Base-by-base conservation (phyloP, 2,797 vertebrate species). In the Chrysocyon brachyurus region DNA sequence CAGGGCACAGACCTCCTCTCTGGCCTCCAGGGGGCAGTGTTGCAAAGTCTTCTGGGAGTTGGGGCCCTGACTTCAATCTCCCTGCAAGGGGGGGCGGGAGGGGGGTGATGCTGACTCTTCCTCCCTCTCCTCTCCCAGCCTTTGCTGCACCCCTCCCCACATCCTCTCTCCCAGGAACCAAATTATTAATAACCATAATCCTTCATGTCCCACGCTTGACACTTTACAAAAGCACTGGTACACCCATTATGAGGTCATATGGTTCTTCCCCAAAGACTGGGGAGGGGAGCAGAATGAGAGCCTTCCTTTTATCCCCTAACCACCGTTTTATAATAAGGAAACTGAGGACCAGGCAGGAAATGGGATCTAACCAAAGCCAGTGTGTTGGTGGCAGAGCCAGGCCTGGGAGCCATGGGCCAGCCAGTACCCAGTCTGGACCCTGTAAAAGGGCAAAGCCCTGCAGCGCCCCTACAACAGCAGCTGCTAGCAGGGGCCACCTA, bases 21-120 rank as follows among this genome's bases (percentile, higher is more conserved):
- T 40, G 59, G 78, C 46, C 97, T 49, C 95, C 96, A 97, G 96
- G 82, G 96, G 96, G 90, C 96, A 96, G 94, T 96, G 82, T 95
- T 92, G 88, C 87, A 86, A 97, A 98, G 87, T n/a, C 72, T 93
- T 95, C 19, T 1, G 36, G 24, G 57, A 28, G 16, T 6, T 72
- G 78, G 40, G 57, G n/a, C 22, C 33, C 72, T 72, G 12, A 9
- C 61, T 82, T n/a, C 19, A 16, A 72, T 64, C 54, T 26, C 1
- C 63, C 40, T 0, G 8, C 59, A 64, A 12, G 7, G 17, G 2
- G 14, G 6, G 26, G 26, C 5, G 5, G 33, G 15, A 5, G 7
- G 40, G 40, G 40, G 40, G 7, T 46, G 40, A 46, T 46, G 19
- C 75, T 54, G 14, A 22, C n/a, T 81, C 40, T 57, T 57, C 10